A percentile compares a stretch with the other conserved stretches of the same genome.
phyloP scores from a whole-genome alignment of 2,113 vertebrate species.

The Ophthalmolycus amberensis region DNA sequence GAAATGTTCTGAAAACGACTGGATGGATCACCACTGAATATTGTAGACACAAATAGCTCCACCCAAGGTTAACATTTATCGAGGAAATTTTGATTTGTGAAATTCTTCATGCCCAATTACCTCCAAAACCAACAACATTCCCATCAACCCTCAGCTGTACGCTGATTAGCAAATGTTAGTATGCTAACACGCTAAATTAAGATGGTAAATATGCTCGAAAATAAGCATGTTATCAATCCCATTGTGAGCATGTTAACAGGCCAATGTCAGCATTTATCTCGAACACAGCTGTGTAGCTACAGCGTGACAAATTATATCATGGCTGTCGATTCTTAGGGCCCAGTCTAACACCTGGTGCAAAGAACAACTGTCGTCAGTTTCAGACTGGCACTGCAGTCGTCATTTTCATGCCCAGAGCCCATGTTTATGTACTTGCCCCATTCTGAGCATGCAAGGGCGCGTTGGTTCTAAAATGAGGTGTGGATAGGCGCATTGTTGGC shows the following conservation, averaged over 20 bases:
- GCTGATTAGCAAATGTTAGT: neutral
- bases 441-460: too few relatives aligned
- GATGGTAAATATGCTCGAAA: neutral
- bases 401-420: neutral
- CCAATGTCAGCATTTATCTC: neutral
- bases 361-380: neutral
- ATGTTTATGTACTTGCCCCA: neutral
- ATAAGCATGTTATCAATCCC: neutral
- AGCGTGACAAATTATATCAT: neutral
- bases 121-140: neutral
- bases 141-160: neutral
- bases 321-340: neutral
- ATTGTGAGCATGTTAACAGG: neutral
- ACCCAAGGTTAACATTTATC: neutral
- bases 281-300: neutral
- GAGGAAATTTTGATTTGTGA: too few relatives aligned
- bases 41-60: too few relatives aligned
- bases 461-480: neutral
- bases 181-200: neutral
- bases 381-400: neutral
- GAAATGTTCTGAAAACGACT: neutral
- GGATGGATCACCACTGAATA: neutral
- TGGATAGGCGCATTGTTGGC: neutral
- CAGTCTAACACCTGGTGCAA: neutral
- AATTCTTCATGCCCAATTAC: neutral